phyloP scores from a whole-genome alignment of 2,888 invertebrate species.

The Cephus sareptanus region DNA sequence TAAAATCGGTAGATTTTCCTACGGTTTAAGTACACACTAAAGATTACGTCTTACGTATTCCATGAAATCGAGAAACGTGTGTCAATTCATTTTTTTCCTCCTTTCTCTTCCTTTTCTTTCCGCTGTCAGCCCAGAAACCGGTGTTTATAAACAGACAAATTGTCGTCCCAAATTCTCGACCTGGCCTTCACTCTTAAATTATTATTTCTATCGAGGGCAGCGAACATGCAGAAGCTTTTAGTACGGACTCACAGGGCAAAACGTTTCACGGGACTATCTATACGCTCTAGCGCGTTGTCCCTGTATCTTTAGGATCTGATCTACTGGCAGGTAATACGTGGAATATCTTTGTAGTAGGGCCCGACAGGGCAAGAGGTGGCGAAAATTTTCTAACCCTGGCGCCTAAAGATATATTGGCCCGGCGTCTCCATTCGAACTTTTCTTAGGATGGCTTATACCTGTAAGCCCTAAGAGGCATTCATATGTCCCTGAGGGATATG shows the following conservation, averaged over 20 bases:
- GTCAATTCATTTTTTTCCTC: not conserved
- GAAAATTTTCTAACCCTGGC: constrained; percentile 55
- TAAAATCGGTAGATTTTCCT: too few relatives aligned
- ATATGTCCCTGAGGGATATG: not conserved
- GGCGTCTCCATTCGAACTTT: constrained; percentile 29
- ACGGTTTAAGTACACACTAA: too few relatives aligned
- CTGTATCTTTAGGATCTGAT: constrained; percentile 54
- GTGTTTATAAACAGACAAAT: not conserved
- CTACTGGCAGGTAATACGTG: constrained; percentile 41
- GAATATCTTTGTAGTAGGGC: constrained; percentile 32
- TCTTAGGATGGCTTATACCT: not conserved
- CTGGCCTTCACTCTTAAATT: not conserved
- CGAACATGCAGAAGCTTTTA: constrained; percentile 51
- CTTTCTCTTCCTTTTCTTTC: not conserved
- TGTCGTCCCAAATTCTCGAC: not conserved
- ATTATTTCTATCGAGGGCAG: not conserved
- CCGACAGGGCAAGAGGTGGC: constrained; percentile 49
- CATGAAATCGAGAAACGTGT: not conserved
- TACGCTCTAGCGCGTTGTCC: constrained; percentile 13
- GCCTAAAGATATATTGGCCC: constrained; percentile 56
- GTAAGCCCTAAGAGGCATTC: not conserved
- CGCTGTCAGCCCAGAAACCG: not conserved
- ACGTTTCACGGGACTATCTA: constrained; percentile 11
- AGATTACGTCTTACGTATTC: too few relatives aligned
- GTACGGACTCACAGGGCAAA: constrained; percentile 26